Evolutionary conservation across 1,140 invertebrate genomes (phyloP).

Genomic region (Euura saliciscinereae): DNA sequence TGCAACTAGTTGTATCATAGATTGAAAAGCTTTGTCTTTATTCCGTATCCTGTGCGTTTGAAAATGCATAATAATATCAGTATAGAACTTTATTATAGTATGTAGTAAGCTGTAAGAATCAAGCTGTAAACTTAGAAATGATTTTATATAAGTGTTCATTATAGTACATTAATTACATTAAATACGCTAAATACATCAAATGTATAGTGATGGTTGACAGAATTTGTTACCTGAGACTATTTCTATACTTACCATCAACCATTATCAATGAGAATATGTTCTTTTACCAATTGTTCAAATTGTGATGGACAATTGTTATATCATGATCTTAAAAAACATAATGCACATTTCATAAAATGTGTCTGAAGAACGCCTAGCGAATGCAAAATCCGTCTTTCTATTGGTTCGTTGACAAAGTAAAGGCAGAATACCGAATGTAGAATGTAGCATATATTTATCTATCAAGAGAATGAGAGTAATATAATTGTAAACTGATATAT

Average conservation of each 20-base stretch:
- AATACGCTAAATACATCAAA: constrained; percentile 33
- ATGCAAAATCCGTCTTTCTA: neutral
- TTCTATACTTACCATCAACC: neutral
- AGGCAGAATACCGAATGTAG: constrained; percentile 27
- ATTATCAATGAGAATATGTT: constrained; percentile 29
- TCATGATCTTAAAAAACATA: constrained; percentile 17
- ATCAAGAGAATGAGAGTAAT: constrained; percentile 19
- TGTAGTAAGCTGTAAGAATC: constrained; percentile 16
- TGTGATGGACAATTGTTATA: constrained; percentile 27
- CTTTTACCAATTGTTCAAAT: constrained; percentile 35
- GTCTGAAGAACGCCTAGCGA: constrained; percentile 13
- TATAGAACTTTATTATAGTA: constrained; percentile 20
- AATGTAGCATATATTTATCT: constrained; percentile 11
- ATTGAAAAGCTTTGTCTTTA: neutral
- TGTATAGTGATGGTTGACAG: constrained; percentile 25
- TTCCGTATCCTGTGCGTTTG: constrained; percentile 5
- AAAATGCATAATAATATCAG: constrained; percentile 24
- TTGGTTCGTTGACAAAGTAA: constrained; percentile 30
- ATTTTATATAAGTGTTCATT: constrained; percentile 24
- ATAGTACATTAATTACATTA: constrained; percentile 32
- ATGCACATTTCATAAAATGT: constrained; percentile 13
- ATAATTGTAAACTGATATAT: constrained; percentile 16
- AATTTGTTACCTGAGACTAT: constrained; percentile 1
- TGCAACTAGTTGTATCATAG: no score
- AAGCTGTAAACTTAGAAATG: constrained; percentile 34